phyloP scores from a whole-genome alignment of 2,797 vertebrate genomes.

The Chaetodon trifasciatus region DNA sequence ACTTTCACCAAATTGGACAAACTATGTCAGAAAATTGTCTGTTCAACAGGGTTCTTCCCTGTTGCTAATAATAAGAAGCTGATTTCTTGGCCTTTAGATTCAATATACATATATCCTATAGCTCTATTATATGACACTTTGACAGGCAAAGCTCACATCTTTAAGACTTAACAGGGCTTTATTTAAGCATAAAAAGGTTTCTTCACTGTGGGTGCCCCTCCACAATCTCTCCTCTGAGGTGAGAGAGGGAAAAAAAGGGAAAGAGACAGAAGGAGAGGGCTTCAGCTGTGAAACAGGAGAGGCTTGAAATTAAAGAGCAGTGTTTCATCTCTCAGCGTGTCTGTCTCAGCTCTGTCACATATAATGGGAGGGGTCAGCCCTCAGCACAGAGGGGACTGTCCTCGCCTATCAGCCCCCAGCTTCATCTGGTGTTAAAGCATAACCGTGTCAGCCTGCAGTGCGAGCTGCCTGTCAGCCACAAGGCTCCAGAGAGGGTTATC shows the following conservation, averaged over 20 bases:
- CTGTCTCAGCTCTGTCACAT: slow-evolving; percentile 77
- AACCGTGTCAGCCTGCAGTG: slow-evolving; percentile 65
- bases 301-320: slow-evolving; percentile 77
- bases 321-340: slow-evolving; percentile 76
- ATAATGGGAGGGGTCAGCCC: slow-evolving; percentile 76
- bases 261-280: slow-evolving; percentile 18
- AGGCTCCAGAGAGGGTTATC: slow-evolving; percentile 72
- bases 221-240: slow-evolving; percentile 37
- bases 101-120: not conserved
- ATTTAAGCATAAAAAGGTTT: slow-evolving; percentile 38
- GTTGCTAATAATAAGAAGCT: not conserved
- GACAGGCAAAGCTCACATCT: not conserved
- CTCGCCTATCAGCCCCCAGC: slow-evolving; percentile 66
- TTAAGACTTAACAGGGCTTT: slow-evolving; percentile 19
- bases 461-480: slow-evolving; percentile 72
- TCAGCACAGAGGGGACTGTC: slow-evolving; percentile 60
- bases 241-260: slow-evolving; percentile 12
- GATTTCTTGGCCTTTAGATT: not conserved
- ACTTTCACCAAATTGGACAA: not conserved
- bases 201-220: slow-evolving; percentile 15
- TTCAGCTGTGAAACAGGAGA: slow-evolving; percentile 73
- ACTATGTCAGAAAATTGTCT: not conserved
- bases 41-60: not conserved
- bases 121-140: slow-evolving; percentile 1
- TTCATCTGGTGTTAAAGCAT: slow-evolving; percentile 73